phyloP scores from a whole-genome alignment of 2,797 vertebrate species.

The Halcyon badia region DNA sequence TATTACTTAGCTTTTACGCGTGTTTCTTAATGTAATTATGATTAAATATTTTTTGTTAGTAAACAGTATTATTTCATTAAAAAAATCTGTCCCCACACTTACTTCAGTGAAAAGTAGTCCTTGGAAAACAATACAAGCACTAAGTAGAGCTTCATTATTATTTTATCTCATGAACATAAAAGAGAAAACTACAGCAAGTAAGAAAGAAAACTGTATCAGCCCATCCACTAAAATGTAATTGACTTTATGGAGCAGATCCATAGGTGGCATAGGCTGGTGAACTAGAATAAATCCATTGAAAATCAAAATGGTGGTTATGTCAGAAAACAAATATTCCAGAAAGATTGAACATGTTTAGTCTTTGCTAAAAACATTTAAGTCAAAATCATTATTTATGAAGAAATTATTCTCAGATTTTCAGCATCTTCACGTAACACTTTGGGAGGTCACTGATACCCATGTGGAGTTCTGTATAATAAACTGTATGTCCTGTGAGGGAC shows the following conservation, averaged over 20 bases:
- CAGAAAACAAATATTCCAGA: background rate
- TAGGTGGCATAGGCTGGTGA: background rate
- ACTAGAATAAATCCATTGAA: background rate
- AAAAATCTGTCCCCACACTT: constrained; percentile 33
- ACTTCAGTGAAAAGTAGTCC: constrained; percentile 62
- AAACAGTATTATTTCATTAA: constrained; percentile 73
- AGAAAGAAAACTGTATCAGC: background rate
- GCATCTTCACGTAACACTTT: background rate
- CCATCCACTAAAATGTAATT: background rate
- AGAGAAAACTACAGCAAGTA: constrained; percentile 36
- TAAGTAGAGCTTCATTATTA: constrained; percentile 73
- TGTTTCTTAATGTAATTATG: constrained; percentile 88
- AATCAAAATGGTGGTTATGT: background rate
- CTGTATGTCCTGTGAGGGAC: background rate
- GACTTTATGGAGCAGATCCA: background rate
- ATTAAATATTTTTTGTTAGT: constrained; percentile 83
- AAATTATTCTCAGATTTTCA: background rate
- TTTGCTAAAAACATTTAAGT: background rate
- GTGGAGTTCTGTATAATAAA: background rate
- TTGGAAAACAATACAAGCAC: constrained; percentile 59
- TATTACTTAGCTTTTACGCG: constrained; percentile 86
- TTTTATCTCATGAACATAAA: constrained; percentile 29
- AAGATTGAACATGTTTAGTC: background rate
- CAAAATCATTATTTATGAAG: background rate
- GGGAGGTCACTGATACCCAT: background rate